Conservation (phyloP, 2,888 invertebrate genomes). For the Tryphoninae sp. region DNA sequence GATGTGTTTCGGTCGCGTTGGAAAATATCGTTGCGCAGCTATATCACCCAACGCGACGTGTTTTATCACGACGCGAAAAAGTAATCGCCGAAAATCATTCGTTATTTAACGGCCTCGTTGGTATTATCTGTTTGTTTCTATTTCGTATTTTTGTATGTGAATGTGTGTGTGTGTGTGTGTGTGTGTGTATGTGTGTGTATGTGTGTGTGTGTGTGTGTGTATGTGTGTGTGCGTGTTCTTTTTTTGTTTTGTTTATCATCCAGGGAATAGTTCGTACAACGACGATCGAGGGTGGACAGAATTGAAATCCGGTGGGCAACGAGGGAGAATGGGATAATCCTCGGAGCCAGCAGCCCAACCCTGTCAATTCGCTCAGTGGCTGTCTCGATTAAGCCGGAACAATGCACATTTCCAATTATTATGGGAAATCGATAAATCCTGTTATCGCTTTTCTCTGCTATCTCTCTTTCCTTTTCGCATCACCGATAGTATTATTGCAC, state of each 20-base stretch:
- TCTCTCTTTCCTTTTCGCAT: neutral
- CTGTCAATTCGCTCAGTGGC: slow-evolving; percentile 22
- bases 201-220: neutral
- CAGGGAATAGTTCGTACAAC: too few relatives aligned
- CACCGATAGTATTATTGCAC: slow-evolving; percentile 48
- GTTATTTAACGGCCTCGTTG: neutral
- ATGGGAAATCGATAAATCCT: slow-evolving; percentile 54
- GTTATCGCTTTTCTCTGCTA: slow-evolving; percentile 9
- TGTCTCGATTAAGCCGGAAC: slow-evolving; percentile 41
- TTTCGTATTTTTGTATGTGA: neutral
- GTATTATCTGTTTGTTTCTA: neutral
- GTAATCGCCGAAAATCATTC: slow-evolving; percentile 4
- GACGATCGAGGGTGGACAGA: too few relatives aligned
- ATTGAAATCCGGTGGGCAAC: neutral
- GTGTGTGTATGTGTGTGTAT: neutral
- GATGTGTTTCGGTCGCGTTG: slow-evolving; percentile 5
- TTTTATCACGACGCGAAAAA: slow-evolving; percentile 24
- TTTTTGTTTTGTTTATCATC: too few relatives aligned
- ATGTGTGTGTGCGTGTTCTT: too few relatives aligned
- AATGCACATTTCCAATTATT: slow-evolving; percentile 45
- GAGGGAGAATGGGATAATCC: slow-evolving; percentile 23
- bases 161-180: too few relatives aligned
- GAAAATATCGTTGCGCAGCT: slow-evolving; percentile 1
- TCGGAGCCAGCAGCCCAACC: neutral
- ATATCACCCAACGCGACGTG: neutral